Evolutionary conservation across 92 coral and sea anemone species (phyloP), one percentile per base, ranked within the genome.

Genomic region (Scolanthus callimorphus): DNA sequence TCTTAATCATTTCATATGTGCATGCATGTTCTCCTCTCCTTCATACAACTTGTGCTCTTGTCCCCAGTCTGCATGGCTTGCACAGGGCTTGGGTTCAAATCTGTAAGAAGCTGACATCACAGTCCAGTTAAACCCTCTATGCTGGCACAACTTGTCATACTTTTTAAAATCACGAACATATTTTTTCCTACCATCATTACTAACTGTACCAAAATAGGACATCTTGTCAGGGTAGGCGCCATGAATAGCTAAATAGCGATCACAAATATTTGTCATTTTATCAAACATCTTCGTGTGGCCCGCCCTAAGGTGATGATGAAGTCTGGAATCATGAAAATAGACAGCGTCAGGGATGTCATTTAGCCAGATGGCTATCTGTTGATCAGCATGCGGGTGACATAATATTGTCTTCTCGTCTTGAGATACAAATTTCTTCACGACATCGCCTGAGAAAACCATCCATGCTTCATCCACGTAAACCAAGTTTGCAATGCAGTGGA

Each of bases 351-450:
- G 60, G 6, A 71, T 64, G 47, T 79, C 49, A 48, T 72, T 79
- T 37, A 81, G 72, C 88, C 88, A 81, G 41, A 75, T 34, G 11
- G 78, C 83, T 20, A 81, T 81, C 34, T 81, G 88, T 65, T 81
- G 88, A 52, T 81, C 88, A 47, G 78, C 83, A 61, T 74, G 82
- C 27, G 88, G 83, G 59, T 81, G 88, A 52, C 88, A 81, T 20
- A 75, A 13, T 69, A 75, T 67, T 19, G 60, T 61, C 22, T 67
- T 57, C 51, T 78, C 69, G 62, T 75, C 69, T 59, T 81, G 83
- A 3, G 51, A 27, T 31, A 81, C 25, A 57, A 81, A 81, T 17
- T 39, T 53, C 9, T 49, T 27, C 10, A 76, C 52, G 39, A 81
- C 29, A 46, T 81, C 83, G 27, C 56, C 61, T 9, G 62, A 59